Evolutionary conservation across 1,140 invertebrate genomes (phyloP).

Genomic region (Drosophila tropicalis): DNA sequence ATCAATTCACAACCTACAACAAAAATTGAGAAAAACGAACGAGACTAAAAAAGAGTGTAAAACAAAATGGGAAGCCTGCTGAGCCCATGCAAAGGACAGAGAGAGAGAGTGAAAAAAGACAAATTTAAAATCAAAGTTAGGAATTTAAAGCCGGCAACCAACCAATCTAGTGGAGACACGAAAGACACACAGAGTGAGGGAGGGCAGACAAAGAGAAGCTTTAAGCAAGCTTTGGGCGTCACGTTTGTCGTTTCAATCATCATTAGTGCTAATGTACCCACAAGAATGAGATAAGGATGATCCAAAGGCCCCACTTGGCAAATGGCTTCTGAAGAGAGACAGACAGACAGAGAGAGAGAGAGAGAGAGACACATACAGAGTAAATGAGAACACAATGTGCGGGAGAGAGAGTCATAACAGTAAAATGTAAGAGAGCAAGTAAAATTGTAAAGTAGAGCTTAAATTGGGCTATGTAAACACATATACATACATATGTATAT

Average conservation of each 20-base stretch:
- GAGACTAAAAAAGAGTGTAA: constrained; percentile 21
- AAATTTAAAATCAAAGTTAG: constrained; percentile 73
- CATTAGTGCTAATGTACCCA: constrained; percentile 83
- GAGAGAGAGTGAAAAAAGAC: constrained; percentile 35
- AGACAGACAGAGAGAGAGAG: constrained; percentile 28
- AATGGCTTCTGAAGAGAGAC: constrained; percentile 32
- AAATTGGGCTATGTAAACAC: constrained; percentile 2
- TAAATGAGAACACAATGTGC: constrained; percentile 17
- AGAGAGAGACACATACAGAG: not conserved
- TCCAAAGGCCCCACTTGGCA: constrained; percentile 68
- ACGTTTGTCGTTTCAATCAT: constrained; percentile 83
- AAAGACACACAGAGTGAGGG: not conserved
- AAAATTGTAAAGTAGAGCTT: not conserved
- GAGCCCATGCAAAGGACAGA: constrained; percentile 24
- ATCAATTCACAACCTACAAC: constrained; percentile 61
- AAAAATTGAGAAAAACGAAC: constrained; percentile 25
- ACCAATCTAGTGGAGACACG: constrained; percentile 1
- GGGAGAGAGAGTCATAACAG: constrained; percentile 4
- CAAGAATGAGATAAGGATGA: constrained; percentile 62
- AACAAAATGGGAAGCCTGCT: constrained; percentile 11
- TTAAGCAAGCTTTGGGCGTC: constrained; percentile 53
- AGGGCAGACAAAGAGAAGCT: constrained; percentile 29
- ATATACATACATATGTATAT: not conserved
- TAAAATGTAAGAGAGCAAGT: constrained; percentile 19
- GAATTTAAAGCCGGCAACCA: constrained; percentile 41